phyloP scores from a whole-genome alignment of 2,113 vertebrate species.

The Hippocampus guttulatus region DNA sequence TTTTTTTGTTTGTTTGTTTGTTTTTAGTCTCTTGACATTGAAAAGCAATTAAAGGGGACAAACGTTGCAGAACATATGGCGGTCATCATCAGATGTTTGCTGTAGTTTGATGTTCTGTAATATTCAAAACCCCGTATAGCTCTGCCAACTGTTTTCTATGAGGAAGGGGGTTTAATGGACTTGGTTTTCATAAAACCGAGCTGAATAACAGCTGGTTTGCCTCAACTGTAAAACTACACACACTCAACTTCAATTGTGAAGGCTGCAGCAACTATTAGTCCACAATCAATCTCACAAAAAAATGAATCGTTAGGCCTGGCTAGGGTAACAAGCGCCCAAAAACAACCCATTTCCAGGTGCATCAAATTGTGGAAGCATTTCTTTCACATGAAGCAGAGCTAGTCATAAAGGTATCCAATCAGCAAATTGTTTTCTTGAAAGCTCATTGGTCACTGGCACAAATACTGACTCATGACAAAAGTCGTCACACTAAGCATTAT shows the following conservation, averaged over 20 bases:
- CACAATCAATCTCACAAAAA: not conserved
- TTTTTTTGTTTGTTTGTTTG: not conserved
- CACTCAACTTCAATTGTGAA: not conserved
- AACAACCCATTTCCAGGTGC: too few relatives aligned
- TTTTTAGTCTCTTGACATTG: not conserved
- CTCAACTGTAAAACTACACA: not conserved
- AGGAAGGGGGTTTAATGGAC: not conserved
- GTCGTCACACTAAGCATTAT: not conserved
- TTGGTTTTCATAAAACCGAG: not conserved
- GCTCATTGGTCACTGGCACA: not conserved
- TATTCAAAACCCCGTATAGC: not conserved
- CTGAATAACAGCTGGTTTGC: not conserved
- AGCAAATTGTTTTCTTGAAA: not conserved
- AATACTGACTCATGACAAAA: not conserved
- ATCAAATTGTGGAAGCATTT: not conserved
- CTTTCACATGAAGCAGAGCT: not conserved
- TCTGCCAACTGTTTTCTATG: not conserved
- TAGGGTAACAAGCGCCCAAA: not conserved
- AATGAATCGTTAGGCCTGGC: not conserved
- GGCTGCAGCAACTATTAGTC: not conserved
- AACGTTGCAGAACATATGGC: not conserved
- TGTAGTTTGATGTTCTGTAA: not conserved
- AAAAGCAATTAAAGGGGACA: not conserved
- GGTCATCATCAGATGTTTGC: not conserved
- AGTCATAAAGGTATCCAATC: not conserved